phyloP scores from a whole-genome alignment of 2,888 invertebrate genomes.

The Allolobophora icterica region DNA sequence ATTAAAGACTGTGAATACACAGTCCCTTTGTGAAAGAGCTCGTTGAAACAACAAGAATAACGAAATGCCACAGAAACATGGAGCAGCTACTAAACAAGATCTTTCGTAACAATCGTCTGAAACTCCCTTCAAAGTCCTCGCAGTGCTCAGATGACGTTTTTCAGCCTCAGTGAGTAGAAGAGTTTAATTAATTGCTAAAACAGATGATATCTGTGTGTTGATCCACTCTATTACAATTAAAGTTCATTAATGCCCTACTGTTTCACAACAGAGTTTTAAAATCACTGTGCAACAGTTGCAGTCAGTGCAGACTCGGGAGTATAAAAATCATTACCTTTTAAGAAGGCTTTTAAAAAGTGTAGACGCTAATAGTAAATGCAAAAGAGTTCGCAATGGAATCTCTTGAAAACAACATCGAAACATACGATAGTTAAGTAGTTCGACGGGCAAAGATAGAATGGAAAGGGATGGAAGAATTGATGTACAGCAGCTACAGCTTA shows the following conservation, averaged over 20 bases:
- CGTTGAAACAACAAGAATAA: background rate
- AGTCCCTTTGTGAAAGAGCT: background rate
- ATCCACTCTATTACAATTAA: background rate
- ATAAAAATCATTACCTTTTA: background rate
- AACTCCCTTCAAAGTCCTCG: background rate
- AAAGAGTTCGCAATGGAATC: too few species aligned
- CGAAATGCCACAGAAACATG: background rate
- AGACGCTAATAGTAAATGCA: background rate
- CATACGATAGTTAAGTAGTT: too few species aligned
- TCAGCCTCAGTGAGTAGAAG: constrained; percentile 19
- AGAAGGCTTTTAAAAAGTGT: background rate
- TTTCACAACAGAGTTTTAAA: too few species aligned
- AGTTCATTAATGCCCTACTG: background rate
- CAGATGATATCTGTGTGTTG: background rate
- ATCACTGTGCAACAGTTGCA: background rate
- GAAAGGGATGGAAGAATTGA: background rate
- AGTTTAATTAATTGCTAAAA: background rate
- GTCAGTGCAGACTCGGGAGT: background rate
- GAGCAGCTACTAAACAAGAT: background rate
- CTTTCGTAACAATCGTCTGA: background rate
- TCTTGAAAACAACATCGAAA: too few species aligned
- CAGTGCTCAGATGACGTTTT: background rate
- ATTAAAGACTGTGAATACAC: background rate
- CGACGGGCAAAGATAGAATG: too few species aligned
- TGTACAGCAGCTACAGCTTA: background rate